phyloP scores from a whole-genome alignment of 2,113 vertebrate species.

The Rhadina sibilatrix region DNA sequence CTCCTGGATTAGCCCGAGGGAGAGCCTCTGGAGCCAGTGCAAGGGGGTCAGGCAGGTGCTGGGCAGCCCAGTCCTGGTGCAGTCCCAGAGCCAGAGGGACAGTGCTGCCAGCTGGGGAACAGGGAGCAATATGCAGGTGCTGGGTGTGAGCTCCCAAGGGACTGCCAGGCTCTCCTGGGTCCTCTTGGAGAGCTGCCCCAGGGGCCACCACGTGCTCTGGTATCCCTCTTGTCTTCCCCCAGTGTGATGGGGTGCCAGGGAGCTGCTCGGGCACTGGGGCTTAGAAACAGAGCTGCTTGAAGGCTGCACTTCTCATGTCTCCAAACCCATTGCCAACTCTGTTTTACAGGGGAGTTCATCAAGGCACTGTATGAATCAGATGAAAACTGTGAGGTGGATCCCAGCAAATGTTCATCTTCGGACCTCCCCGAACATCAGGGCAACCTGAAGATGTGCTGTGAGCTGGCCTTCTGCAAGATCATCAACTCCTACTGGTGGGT shows the following conservation, averaged over 20 bases:
- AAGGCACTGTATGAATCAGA: constrained; percentile 97
- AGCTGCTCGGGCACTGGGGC: not conserved
- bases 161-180: accelerated
- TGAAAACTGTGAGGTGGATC: constrained; percentile 98
- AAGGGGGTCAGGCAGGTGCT: not conserved
- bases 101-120: not conserved
- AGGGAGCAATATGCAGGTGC: not conserved
- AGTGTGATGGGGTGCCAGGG: accelerated
- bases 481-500: constrained; percentile 98
- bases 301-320: not conserved
- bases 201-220: not conserved
- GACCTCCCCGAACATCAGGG: constrained; percentile 95
- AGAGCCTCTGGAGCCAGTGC: not conserved
- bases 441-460: constrained; percentile 99
- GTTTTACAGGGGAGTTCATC: constrained; percentile 91
- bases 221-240: accelerated
- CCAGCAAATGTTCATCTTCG: constrained; percentile 87
- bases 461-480: constrained; percentile 99
- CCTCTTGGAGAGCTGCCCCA: not conserved
- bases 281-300: not conserved
- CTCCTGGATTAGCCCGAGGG: not conserved
- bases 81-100: not conserved
- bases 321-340: not conserved
- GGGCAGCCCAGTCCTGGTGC: not conserved
- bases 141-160: not conserved